Evolutionary conservation across 2,113 vertebrate species (phyloP).

Genomic region (human): GRCh38 chr16:25135001-25135500

Average conservation of each 20-base stretch:
- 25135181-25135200: not conserved
- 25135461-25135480: not conserved
- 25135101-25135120: constrained; percentile 9
- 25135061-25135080: not conserved
- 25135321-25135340: not conserved
- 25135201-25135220: not conserved
- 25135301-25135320: not conserved
- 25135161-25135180: not conserved
- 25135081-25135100: not conserved
- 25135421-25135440: not conserved
- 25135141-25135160: not conserved
- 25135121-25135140: not conserved
- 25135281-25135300: no score
- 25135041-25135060: not conserved
- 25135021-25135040: not conserved
- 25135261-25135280: not conserved
- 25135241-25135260: not conserved
- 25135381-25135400: not conserved
- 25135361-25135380: not conserved
- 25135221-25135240: constrained; percentile 9
- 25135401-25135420: not conserved
- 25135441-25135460: not conserved
- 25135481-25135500: not conserved
- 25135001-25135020: not conserved
- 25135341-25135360: not conserved